These are phyloP conservation scores for Bombus vancouverensis DNA, from an alignment of 1,140 invertebrate species.

Conservation along the genomic window DNA sequence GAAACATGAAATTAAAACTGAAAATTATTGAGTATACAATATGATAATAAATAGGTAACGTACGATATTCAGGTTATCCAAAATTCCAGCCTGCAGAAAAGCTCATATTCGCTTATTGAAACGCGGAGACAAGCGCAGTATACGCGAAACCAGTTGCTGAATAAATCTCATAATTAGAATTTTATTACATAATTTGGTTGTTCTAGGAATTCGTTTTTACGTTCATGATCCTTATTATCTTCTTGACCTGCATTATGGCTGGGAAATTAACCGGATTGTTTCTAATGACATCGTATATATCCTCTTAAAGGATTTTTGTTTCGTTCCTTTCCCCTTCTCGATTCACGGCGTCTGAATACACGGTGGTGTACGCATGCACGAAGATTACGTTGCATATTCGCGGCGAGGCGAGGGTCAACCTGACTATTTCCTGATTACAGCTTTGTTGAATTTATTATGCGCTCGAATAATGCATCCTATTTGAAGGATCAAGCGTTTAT, in stretches of 20 bases:
- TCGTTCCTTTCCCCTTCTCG: neutral
- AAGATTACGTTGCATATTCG: conserved; percentile 47
- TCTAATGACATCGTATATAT: conserved; percentile 58
- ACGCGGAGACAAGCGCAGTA: neutral
- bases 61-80: neutral
- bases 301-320: conserved; percentile 59
- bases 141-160: too few relatives aligned
- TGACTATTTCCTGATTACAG: conserved; percentile 35
- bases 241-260: conserved; percentile 9
- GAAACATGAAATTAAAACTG: neutral
- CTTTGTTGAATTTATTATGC: conserved; percentile 4
- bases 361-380: neutral
- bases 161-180: conserved; percentile 19
- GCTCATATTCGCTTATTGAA: neutral
- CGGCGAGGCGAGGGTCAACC: conserved; percentile 12
- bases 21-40: neutral
- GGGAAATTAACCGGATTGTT: conserved; percentile 71
- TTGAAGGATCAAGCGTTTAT: neutral
- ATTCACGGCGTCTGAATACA: neutral
- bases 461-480: neutral
- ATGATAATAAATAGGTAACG: neutral
- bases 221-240: conserved; percentile 27
- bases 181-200: neutral
- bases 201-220: conserved; percentile 1
- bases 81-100: neutral